Conservation (phyloP, 1,140 invertebrate genomes). For the Euura saliciscinereae region DNA sequence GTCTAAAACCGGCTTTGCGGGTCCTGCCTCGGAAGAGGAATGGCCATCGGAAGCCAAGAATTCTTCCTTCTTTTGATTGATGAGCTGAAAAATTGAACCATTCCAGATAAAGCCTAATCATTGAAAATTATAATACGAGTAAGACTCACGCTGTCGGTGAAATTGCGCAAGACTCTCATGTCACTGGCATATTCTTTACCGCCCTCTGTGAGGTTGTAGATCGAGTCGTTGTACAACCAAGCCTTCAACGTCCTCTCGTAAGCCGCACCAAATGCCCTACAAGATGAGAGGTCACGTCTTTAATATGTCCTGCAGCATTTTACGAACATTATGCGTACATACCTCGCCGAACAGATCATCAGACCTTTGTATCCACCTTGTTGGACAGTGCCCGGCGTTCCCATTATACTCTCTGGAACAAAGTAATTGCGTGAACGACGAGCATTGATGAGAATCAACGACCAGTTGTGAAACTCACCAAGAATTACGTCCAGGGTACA, state of each 20-base stretch:
- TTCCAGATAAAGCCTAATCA: no score
- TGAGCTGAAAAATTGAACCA: slow-evolving; percentile 40
- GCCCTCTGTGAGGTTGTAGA: slow-evolving; percentile 60
- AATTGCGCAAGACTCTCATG: slow-evolving; percentile 60
- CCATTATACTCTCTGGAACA: slow-evolving; percentile 29
- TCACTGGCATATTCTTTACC: slow-evolving; percentile 57
- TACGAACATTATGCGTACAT: background rate
- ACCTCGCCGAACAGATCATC: slow-evolving; percentile 30
- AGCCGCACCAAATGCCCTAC: slow-evolving; percentile 53
- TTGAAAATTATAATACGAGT: no score
- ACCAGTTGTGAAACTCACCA: slow-evolving; percentile 24
- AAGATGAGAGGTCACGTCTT: no score
- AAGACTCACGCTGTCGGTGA: slow-evolving; percentile 64
- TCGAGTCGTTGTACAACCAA: slow-evolving; percentile 63
- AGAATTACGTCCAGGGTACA: slow-evolving; percentile 44
- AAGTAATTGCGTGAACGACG: background rate
- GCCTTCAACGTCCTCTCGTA: slow-evolving; percentile 64
- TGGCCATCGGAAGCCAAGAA: slow-evolving; percentile 19
- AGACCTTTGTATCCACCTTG: slow-evolving; percentile 24
- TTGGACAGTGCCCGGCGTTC: slow-evolving; percentile 23
- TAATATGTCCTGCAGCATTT: no score
- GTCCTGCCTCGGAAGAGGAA: slow-evolving; percentile 14
- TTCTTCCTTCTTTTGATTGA: slow-evolving; percentile 57
- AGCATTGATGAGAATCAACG: slow-evolving; percentile 5
- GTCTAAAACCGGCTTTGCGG: slow-evolving; percentile 26